Conservation (phyloP, 2,113 vertebrate species). For the Paramormyrops kingsleyae region DNA sequence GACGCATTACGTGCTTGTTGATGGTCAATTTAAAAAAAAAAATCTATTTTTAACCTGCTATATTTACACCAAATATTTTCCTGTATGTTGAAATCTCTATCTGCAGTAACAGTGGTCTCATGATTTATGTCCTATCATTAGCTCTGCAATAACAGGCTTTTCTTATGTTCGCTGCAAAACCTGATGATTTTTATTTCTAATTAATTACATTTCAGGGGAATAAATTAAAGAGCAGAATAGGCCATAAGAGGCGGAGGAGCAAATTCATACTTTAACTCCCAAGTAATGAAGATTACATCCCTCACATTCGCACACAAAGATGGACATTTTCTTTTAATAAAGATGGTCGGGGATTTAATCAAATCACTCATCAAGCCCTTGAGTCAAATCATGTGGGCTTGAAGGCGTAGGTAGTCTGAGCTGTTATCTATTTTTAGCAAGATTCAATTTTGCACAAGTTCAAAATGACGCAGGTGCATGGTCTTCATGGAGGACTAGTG, state of each 20-base stretch:
- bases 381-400: neutral
- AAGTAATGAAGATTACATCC: neutral
- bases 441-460: neutral
- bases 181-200: conserved; percentile 11
- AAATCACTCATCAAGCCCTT: neutral
- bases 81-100: neutral
- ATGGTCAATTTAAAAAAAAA: neutral
- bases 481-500: neutral
- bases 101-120: neutral
- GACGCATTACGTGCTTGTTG: neutral
- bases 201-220: conserved; percentile 17
- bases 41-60: neutral
- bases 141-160: neutral
- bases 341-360: conserved; percentile 2
- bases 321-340: neutral
- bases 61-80: neutral
- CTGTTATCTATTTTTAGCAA: neutral
- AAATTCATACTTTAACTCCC: neutral
- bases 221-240: neutral
- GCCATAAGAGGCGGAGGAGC: neutral
- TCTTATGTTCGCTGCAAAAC: neutral
- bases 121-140: conserved; percentile 15
- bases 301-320: neutral
- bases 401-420: neutral
- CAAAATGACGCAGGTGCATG: neutral